phyloP scores from a whole-genome alignment of 2,888 invertebrate species.

The Hymenopus coronatus region DNA sequence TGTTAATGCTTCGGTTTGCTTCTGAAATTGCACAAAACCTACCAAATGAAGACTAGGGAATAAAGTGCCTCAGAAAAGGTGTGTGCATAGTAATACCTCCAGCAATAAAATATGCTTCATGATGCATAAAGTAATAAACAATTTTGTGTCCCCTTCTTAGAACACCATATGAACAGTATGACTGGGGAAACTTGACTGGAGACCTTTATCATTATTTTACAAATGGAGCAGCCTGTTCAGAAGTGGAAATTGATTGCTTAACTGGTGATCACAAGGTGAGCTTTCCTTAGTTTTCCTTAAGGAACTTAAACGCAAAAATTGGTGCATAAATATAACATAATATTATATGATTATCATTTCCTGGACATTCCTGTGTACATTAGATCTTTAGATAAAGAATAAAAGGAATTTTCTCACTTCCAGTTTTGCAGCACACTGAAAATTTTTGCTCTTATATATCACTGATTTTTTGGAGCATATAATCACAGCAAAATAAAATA shows the following conservation, averaged over 20 bases:
- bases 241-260: constrained; percentile 90
- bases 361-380: too few species aligned
- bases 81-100: too few species aligned
- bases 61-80: too few species aligned
- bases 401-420: too few species aligned
- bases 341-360: too few species aligned
- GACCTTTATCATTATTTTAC: constrained; percentile 80
- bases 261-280: constrained; percentile 85
- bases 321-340: background rate
- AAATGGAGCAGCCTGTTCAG: constrained; percentile 80
- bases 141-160: constrained; percentile 41
- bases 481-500: background rate
- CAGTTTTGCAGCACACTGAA: background rate
- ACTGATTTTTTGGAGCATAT: background rate
- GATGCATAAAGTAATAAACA: too few species aligned
- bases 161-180: constrained; percentile 70
- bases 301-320: background rate
- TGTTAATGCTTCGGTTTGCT: too few species aligned
- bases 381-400: too few species aligned
- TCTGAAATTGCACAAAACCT: too few species aligned
- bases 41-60: too few species aligned
- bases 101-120: too few species aligned
- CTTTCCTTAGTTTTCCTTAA: background rate
- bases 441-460: background rate
- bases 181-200: constrained; percentile 68